A percentile compares a stretch with the other conserved stretches of the same genome.
These are phyloP conservation scores for Pogona vitticeps DNA, from an alignment of 2,113 vertebrate species.

Conservation along the genomic window DNA sequence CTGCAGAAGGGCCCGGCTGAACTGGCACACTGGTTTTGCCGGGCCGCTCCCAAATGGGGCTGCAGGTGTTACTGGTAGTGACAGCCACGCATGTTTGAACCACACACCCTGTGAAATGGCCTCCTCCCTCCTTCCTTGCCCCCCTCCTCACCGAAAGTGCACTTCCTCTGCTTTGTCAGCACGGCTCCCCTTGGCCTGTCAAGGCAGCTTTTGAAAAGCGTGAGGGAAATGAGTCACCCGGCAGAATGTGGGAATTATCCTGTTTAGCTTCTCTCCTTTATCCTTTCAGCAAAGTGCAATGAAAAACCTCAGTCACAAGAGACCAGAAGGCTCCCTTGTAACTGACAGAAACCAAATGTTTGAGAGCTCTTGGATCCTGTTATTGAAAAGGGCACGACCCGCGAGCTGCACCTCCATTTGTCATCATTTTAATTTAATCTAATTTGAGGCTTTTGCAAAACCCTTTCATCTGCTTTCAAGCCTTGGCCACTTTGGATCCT, in stretches of 20 bases:
- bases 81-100: conserved; percentile 54
- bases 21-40: conserved; percentile 19
- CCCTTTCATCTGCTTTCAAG: conserved; percentile 55
- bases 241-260: conserved; percentile 74
- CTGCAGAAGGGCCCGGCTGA: conserved; percentile 31
- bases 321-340: conserved; percentile 48
- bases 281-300: conserved; percentile 65
- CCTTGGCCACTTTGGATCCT: conserved; percentile 53
- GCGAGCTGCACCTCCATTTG: conserved; percentile 56
- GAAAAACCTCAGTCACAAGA: conserved; percentile 60
- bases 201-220: conserved; percentile 63
- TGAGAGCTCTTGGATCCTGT: conserved; percentile 59
- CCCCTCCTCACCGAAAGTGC: conserved; percentile 20
- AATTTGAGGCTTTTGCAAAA: conserved; percentile 50
- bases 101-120: conserved; percentile 45
- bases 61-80: conserved; percentile 74
- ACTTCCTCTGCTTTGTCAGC: conserved; percentile 72
- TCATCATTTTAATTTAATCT: conserved; percentile 63
- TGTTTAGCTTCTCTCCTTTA: conserved; percentile 71
- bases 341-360: conserved; percentile 62
- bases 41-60: conserved; percentile 31
- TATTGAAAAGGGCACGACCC: conserved; percentile 63
- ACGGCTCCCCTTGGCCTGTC: conserved; percentile 62
- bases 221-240: conserved; percentile 75
- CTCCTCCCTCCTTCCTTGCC: not conserved